Conservation (phyloP, 2,888 invertebrate species). For the Carcina quercana region DNA sequence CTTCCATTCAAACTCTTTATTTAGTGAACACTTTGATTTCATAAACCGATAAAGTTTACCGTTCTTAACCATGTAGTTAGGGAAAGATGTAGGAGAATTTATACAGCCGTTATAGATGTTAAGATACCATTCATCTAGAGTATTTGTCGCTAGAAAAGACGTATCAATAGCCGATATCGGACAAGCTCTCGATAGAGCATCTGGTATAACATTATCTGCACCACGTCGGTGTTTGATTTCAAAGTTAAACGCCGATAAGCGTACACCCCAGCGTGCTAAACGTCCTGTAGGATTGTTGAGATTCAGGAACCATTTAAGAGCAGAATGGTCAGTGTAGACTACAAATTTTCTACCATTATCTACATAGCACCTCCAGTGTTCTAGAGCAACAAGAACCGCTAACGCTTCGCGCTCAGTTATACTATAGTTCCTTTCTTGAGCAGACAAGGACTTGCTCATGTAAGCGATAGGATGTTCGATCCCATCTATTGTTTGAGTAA, state of each 20-base stretch:
- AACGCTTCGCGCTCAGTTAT: neutral
- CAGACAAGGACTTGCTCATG: slow-evolving; percentile 3
- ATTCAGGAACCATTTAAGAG: neutral
- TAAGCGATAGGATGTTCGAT: slow-evolving; percentile 13
- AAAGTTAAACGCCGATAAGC: neutral
- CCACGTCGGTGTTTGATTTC: neutral
- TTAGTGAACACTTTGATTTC: too few relatives aligned
- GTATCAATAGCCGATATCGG: too few relatives aligned
- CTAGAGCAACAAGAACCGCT: neutral
- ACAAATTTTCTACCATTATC: neutral
- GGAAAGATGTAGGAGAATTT: too few relatives aligned
- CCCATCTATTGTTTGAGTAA: slow-evolving; percentile 8
- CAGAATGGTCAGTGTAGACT: neutral
- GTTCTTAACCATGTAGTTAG: too few relatives aligned
- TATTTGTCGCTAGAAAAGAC: too few relatives aligned
- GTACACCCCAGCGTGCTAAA: neutral
- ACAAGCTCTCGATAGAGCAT: neutral
- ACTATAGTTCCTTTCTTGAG: neutral
- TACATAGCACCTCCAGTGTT: neutral
- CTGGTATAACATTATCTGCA: neutral
- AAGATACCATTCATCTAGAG: too few relatives aligned
- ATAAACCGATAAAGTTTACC: too few relatives aligned
- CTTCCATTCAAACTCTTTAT: too few relatives aligned
- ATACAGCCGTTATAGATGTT: too few relatives aligned
- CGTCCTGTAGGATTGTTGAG: neutral